Base-by-base conservation (phyloP, 2,113 vertebrate species). In the Isurus oxyrinchus region DNA sequence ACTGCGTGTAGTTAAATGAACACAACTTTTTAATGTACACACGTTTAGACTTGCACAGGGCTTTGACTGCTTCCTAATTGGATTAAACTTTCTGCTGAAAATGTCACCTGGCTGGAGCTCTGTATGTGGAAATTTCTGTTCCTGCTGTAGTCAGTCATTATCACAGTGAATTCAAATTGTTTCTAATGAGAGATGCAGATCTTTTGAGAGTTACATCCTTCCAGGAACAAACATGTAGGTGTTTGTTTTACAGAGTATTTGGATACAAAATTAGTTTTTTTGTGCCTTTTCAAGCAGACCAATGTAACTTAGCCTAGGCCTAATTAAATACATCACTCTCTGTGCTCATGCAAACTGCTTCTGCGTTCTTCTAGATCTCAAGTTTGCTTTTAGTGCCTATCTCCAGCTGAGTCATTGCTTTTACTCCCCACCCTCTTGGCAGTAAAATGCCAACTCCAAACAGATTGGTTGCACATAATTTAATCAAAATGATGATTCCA, bases 21-120 rank as follows among this genome's bases (percentile, higher is more conserved):
- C 27, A 44, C 25, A 95, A 53, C 67, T 72, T 95, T 53, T 10
- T 44, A 72, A 69, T 72, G 40, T 35, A 8, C 94, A 31, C 44
- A 72, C 27, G 66, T 55, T 72, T 13, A 72, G 8, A 95, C 94
- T 72, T 4, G 44, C 25, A 25, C 66, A 16, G 67, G 21, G 63
- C 16, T 95, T 76, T 27, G 21, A 21, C 8, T 25, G 23, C 8
- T 25, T 69, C 4, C 63, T 13, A 69, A 67, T 44, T 27, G 94
- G 94, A 69, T 69, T 95, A 95, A 69, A 72, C 44, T 53, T 95
- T 11, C 66, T 72, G 66, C 66, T 95, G 66, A 27, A 53, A 95
- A 72, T 53, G 53, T 72, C 44, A 72, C 44, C 66, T 55, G 44
- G 66, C 49, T 55, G 66, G 6, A 66, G 66, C 53, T 95, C 94